Conservation (phyloP, 2,797 vertebrate species). For the Anas bernieri region DNA sequence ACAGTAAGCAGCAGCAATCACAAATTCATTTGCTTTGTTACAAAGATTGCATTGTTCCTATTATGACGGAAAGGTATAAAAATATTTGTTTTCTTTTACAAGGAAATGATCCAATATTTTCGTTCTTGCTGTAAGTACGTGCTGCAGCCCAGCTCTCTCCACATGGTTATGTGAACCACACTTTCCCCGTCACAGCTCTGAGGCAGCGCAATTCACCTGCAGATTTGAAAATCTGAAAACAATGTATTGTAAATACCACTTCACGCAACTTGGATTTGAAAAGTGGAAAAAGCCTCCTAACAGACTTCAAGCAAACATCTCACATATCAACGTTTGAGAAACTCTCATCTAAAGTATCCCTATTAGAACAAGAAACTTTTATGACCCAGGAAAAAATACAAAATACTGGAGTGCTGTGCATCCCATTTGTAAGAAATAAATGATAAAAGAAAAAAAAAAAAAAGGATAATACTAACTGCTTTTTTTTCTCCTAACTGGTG, state of each 20-base stretch:
- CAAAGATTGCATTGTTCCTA: neutral
- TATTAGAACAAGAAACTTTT: neutral
- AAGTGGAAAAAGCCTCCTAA: neutral
- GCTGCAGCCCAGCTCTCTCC: neutral
- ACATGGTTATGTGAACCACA: rapidly evolving
- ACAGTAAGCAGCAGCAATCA: neutral
- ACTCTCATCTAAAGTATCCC: neutral
- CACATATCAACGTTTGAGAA: neutral
- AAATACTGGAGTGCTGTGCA: neutral
- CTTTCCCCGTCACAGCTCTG: neutral
- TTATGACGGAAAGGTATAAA: neutral
- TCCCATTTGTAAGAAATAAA: neutral
- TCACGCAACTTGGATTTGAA: neutral
- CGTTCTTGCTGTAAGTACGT: neutral
- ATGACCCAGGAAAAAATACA: neutral
- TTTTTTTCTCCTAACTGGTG: neutral
- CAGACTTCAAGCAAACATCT: neutral
- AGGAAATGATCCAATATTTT: neutral
- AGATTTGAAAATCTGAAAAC: neutral
- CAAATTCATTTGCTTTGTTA: neutral
- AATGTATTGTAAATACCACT: neutral
- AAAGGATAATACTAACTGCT: neutral
- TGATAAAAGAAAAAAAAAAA: neutral
- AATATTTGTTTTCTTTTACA: neutral
- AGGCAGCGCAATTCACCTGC: neutral